A percentile compares a stretch with the other conserved stretches of the same genome.
phyloP scores from a whole-genome alignment of 2,888 invertebrate genomes.

The Pherbina coryleti region DNA sequence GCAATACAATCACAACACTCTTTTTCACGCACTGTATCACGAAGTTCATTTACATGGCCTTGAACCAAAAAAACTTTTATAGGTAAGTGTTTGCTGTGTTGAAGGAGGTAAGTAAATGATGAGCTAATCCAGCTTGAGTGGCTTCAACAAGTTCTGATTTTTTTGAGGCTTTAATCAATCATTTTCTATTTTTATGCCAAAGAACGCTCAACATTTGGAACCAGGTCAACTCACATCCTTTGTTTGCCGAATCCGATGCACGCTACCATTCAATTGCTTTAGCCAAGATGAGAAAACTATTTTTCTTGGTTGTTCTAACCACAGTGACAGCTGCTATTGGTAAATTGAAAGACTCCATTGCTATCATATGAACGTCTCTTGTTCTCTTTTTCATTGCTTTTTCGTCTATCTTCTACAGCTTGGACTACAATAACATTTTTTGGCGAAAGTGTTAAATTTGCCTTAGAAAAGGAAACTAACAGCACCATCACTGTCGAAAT shows the following conservation, averaged over 20 bases:
- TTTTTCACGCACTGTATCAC: slow-evolving; percentile 85
- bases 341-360: slow-evolving; percentile 65
- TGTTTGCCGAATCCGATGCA: slow-evolving; percentile 86
- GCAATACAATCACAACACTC: slow-evolving; percentile 85
- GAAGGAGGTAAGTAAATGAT: background rate
- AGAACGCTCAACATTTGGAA: slow-evolving; percentile 87
- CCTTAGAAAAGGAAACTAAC: slow-evolving; percentile 80
- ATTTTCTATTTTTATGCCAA: slow-evolving; percentile 17
- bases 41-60: slow-evolving; percentile 80
- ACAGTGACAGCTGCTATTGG: slow-evolving; percentile 75
- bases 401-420: slow-evolving; percentile 66
- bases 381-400: background rate
- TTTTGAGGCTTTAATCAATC: slow-evolving; percentile 43
- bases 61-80: slow-evolving; percentile 81
- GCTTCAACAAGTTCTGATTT: background rate
- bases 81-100: slow-evolving; percentile 70
- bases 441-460: slow-evolving; percentile 79
- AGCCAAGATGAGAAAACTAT: slow-evolving; percentile 80
- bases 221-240: slow-evolving; percentile 84
- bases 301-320: slow-evolving; percentile 76
- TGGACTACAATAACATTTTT: slow-evolving; percentile 87
- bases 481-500: slow-evolving; percentile 77
- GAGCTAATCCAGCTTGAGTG: background rate
- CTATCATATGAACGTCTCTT: background rate
- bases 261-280: slow-evolving; percentile 81